Evolutionary conservation across 2,113 vertebrate species (phyloP).

Genomic region (Sturnus vulgaris): DNA sequence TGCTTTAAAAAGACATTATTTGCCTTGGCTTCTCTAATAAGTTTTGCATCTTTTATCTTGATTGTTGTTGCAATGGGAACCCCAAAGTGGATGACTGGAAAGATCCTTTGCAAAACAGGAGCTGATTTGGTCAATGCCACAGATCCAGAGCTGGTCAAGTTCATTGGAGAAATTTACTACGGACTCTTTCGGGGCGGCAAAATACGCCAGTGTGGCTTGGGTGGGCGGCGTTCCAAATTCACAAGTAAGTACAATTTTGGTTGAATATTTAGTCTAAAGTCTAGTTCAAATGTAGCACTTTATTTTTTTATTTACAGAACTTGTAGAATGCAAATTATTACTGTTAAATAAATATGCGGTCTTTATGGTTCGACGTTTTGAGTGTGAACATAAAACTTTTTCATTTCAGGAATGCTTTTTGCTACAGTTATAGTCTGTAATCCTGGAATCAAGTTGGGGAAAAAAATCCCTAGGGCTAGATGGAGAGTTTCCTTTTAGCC

Average conservation of each 20-base stretch:
- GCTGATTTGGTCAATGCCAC: slow-evolving; percentile 94
- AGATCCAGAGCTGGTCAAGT: slow-evolving; percentile 84
- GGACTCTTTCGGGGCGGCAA: slow-evolving; percentile 91
- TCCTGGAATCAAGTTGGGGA: not conserved
- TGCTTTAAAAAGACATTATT: slow-evolving; percentile 87
- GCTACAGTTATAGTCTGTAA: not conserved
- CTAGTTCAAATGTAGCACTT: not conserved
- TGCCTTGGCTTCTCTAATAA: slow-evolving; percentile 80
- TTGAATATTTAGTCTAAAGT: not conserved
- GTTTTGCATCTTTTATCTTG: slow-evolving; percentile 82
- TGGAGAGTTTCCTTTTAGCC: not conserved
- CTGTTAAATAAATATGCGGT: not conserved
- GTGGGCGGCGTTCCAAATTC: slow-evolving; percentile 83
- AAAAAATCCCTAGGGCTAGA: not conserved
- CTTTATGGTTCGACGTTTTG: not conserved
- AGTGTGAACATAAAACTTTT: not conserved
- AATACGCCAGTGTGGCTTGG: slow-evolving; percentile 88
- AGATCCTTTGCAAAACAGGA: slow-evolving; percentile 91
- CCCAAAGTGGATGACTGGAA: slow-evolving; percentile 87
- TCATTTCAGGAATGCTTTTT: not conserved
- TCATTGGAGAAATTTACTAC: slow-evolving; percentile 89
- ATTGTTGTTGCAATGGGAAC: slow-evolving; percentile 81
- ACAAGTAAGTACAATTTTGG: slow-evolving; percentile 80
- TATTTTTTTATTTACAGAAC: not conserved
- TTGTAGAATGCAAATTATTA: not conserved